Percentiles rank a stretch among this genome's conserved stretches.
Evolutionary conservation across 2,888 invertebrate species (phyloP).

Genomic region (Andrena minutula): DNA sequence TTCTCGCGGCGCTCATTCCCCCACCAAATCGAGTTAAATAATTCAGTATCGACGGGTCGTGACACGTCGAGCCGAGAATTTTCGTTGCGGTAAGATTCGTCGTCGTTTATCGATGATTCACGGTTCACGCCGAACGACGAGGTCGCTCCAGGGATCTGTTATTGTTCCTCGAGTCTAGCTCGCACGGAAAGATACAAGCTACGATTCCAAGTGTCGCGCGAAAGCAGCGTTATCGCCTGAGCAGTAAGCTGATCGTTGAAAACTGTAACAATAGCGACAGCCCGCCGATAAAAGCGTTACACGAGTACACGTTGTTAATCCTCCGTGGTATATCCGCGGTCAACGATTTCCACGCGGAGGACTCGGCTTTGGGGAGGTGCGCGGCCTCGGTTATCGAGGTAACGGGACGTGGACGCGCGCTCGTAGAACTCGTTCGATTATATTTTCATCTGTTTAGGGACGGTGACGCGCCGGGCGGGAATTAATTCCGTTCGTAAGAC

Average conservation of each 20-base stretch:
- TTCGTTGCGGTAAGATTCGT: slow-evolving; percentile 24
- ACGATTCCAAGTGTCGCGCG: slow-evolving; percentile 19
- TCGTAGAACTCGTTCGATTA: slow-evolving; percentile 20
- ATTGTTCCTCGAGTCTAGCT: slow-evolving; percentile 26
- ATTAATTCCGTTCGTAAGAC: slow-evolving; percentile 32
- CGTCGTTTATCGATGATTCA: slow-evolving; percentile 43
- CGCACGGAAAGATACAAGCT: slow-evolving; percentile 20
- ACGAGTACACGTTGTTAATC: slow-evolving; percentile 7
- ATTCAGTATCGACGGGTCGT: slow-evolving; percentile 23
- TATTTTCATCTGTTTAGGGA: slow-evolving; percentile 30
- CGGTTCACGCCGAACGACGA: slow-evolving; percentile 19
- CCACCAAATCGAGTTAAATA: slow-evolving; percentile 57
- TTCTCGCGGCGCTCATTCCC: slow-evolving; percentile 21
- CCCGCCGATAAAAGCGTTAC: slow-evolving; percentile 14
- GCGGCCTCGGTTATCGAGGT: slow-evolving; percentile 19
- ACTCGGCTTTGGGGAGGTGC: too few relatives aligned
- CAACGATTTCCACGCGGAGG: too few relatives aligned
- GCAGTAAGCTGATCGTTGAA: neutral
- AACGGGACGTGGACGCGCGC: slow-evolving; percentile 14
- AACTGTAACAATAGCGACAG: neutral
- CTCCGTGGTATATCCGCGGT: too few relatives aligned
- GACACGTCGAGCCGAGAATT: slow-evolving; percentile 32
- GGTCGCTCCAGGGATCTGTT: slow-evolving; percentile 23
- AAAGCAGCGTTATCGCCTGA: neutral
- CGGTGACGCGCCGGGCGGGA: slow-evolving; percentile 6